Conservation (phyloP, 2,888 invertebrate species). For the Lacanobia wlatinum region DNA sequence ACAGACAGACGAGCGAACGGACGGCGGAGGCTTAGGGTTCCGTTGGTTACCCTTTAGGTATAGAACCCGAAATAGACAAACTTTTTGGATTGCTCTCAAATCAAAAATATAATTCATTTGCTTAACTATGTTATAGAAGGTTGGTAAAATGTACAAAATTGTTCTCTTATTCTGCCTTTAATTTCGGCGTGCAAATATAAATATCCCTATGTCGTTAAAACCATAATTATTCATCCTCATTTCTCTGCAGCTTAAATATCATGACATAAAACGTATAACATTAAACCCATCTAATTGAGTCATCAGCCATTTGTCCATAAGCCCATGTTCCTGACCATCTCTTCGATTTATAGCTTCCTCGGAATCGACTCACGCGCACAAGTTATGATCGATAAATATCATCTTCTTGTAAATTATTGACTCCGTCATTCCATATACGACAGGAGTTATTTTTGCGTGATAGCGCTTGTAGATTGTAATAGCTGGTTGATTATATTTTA, state of each 20-base stretch:
- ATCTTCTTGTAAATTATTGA: slow-evolving; percentile 36
- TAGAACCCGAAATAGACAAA: too few relatives aligned
- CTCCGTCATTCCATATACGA: slow-evolving; percentile 30
- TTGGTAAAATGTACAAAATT: too few relatives aligned
- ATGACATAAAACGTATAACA: neutral
- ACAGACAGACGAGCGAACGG: too few relatives aligned
- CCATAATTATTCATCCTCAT: neutral
- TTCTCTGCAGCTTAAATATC: neutral
- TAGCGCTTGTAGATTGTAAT: slow-evolving; percentile 22
- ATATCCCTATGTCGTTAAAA: neutral
- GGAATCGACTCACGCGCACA: slow-evolving; percentile 24
- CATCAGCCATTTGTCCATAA: slow-evolving; percentile 19
- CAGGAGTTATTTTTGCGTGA: slow-evolving; percentile 29
- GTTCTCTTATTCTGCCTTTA: too few relatives aligned
- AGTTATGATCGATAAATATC: slow-evolving; percentile 55
- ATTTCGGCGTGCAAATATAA: too few relatives aligned
- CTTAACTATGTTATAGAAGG: too few relatives aligned
- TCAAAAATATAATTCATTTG: too few relatives aligned
- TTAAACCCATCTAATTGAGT: slow-evolving; percentile 32
- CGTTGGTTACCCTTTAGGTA: too few relatives aligned
- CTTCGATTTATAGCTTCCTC: slow-evolving; percentile 35
- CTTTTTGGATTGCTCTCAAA: too few relatives aligned
- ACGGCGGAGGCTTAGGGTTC: too few relatives aligned
- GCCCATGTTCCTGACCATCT: slow-evolving; percentile 30
- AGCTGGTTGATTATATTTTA: slow-evolving; percentile 13